Conservation (phyloP, 2,888 invertebrate genomes). For the Ctenicera cuprea region DNA sequence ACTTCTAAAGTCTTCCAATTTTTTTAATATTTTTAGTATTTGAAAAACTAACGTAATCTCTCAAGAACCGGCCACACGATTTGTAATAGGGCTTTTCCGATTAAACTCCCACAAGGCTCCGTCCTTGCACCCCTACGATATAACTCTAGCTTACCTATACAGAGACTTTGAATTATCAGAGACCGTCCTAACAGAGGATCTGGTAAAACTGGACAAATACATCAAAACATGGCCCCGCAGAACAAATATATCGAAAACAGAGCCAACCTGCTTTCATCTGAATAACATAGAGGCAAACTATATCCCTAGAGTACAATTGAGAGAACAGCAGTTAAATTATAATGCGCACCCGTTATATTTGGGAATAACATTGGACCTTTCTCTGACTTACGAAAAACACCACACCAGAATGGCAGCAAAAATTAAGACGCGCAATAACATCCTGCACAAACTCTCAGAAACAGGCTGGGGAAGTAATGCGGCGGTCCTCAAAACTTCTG, state of each 20-base stretch:
- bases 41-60: too few relatives aligned
- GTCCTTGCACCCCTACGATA: slow-evolving; percentile 4
- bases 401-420: background rate
- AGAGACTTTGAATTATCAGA: slow-evolving; percentile 1
- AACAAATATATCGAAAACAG: background rate
- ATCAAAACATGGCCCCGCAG: slow-evolving; percentile 1
- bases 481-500: background rate
- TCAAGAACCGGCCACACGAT: too few relatives aligned
- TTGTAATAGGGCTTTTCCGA: too few relatives aligned
- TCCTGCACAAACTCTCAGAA: too few relatives aligned
- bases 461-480: background rate
- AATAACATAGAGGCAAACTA: slow-evolving; percentile 9
- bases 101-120: slow-evolving; percentile 5
- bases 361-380: background rate
- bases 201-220: background rate
- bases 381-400: background rate
- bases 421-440: background rate
- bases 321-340: background rate
- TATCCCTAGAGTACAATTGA: background rate
- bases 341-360: slow-evolving; percentile 2
- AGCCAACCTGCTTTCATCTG: background rate
- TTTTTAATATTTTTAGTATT: too few relatives aligned
- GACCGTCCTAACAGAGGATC: background rate
- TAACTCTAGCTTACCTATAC: background rate
- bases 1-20: too few relatives aligned